Conservation (phyloP, 1,140 invertebrate species). For the Arctopsyche grandis region DNA sequence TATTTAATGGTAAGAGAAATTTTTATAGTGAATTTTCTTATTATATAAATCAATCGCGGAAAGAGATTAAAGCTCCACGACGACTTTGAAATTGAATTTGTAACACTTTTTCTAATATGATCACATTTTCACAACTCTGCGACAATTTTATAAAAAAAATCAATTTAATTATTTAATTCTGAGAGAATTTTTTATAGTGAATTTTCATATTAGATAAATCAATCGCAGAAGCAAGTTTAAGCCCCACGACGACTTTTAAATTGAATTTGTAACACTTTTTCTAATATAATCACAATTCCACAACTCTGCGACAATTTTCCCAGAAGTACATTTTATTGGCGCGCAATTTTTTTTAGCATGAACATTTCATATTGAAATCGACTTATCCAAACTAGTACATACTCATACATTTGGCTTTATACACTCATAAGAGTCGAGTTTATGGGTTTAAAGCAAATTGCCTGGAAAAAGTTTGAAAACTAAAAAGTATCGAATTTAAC, state of each 20-base stretch:
- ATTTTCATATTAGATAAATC: too few relatives aligned
- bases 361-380: not conserved
- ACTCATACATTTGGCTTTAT: constrained; percentile 1
- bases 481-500: too few relatives aligned
- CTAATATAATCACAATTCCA: not conserved
- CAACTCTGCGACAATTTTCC: not conserved
- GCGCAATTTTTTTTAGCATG: too few relatives aligned
- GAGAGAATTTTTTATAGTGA: not conserved
- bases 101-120: not conserved
- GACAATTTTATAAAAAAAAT: not conserved
- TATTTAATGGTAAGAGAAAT: too few relatives aligned
- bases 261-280: not conserved
- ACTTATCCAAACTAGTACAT: constrained; percentile 9
- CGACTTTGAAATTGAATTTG: not conserved
- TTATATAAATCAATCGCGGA: too few relatives aligned
- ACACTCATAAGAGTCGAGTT: not conserved
- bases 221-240: too few relatives aligned
- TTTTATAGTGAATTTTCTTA: too few relatives aligned
- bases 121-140: not conserved
- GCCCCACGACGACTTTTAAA: not conserved
- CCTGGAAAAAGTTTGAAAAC: not conserved
- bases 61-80: too few relatives aligned
- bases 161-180: too few relatives aligned
- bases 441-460: not conserved
- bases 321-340: too few relatives aligned